A percentile compares a stretch with the other conserved stretches of the same genome.
Conservation (phyloP, 2,888 invertebrate species). For the Apoderus coryli region DNA sequence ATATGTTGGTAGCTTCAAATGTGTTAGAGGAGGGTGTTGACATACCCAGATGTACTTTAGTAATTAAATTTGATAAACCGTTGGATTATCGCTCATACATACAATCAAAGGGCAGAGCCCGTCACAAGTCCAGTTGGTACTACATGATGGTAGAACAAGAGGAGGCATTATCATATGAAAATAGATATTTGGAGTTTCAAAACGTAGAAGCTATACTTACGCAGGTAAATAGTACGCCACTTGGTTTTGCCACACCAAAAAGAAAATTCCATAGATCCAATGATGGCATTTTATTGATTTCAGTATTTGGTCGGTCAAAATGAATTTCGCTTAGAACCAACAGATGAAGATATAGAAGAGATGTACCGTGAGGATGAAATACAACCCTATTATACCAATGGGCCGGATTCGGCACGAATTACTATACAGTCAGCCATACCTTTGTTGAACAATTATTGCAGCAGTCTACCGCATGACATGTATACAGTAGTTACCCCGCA, state of each 20-base stretch:
- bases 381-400: slow-evolving; percentile 35
- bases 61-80: slow-evolving; percentile 59
- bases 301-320: slow-evolving; percentile 44
- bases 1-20: slow-evolving; percentile 58
- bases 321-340: slow-evolving; percentile 38
- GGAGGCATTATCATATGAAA: slow-evolving; percentile 23
- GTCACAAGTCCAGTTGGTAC: slow-evolving; percentile 46
- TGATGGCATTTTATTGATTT: no score
- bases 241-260: no score
- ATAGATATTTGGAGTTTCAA: slow-evolving; percentile 30
- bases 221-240: no score
- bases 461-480: slow-evolving; percentile 59
- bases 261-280: no score
- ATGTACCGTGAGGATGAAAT: slow-evolving; percentile 40
- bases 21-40: slow-evolving; percentile 83
- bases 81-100: slow-evolving; percentile 67
- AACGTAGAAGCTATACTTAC: slow-evolving; percentile 41
- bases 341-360: slow-evolving; percentile 35
- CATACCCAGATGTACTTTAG: slow-evolving; percentile 65
- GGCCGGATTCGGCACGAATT: slow-evolving; percentile 34
- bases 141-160: slow-evolving; percentile 36
- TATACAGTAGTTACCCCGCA: slow-evolving; percentile 43
- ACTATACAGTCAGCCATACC: slow-evolving; percentile 45
- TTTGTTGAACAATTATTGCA: slow-evolving; percentile 69
- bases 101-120: slow-evolving; percentile 82